phyloP scores from a whole-genome alignment of 1,140 invertebrate species.

The Euwallacea fornicatus region DNA sequence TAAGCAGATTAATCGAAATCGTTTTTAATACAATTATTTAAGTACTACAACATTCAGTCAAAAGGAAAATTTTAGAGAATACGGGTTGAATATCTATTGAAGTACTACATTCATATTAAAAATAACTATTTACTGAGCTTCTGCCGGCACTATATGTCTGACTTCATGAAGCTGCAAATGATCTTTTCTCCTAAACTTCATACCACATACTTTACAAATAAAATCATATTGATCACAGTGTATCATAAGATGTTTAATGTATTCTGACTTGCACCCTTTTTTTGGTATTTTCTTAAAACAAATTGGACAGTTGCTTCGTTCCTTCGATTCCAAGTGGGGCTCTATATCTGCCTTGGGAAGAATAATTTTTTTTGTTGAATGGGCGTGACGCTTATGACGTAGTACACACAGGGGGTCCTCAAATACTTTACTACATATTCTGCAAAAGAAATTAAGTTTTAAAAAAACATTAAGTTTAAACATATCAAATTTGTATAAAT shows the following conservation, averaged over 20 bases:
- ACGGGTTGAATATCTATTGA: too few species aligned
- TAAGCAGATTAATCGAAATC: too few species aligned
- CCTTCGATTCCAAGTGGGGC: conserved; percentile 30
- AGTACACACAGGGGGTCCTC: conserved; percentile 38
- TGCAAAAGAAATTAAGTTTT: neutral
- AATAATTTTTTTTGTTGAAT: conserved; percentile 33
- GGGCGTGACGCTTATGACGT: conserved; percentile 38
- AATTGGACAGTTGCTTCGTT: conserved; percentile 40
- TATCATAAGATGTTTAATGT: conserved; percentile 41
- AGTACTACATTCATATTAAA: too few species aligned
- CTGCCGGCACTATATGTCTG: conserved; percentile 34
- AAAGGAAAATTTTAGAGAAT: too few species aligned
- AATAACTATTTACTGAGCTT: too few species aligned
- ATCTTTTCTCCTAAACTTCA: conserved; percentile 42
- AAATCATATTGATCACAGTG: conserved; percentile 34
- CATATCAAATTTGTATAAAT: too few species aligned
- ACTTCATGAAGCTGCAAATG: conserved; percentile 41
- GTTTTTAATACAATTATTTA: too few species aligned
- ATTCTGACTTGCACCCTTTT: conserved; percentile 33
- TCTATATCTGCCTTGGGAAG: conserved; percentile 36
- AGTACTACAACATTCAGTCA: too few species aligned
- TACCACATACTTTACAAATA: conserved; percentile 40
- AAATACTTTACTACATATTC: conserved; percentile 29
- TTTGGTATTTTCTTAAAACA: conserved; percentile 37
- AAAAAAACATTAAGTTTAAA: too few species aligned